Percentiles rank a stretch among this genome's conserved stretches.
phyloP scores from a whole-genome alignment of 2,113 vertebrate species.

The Pluvianellus socialis region DNA sequence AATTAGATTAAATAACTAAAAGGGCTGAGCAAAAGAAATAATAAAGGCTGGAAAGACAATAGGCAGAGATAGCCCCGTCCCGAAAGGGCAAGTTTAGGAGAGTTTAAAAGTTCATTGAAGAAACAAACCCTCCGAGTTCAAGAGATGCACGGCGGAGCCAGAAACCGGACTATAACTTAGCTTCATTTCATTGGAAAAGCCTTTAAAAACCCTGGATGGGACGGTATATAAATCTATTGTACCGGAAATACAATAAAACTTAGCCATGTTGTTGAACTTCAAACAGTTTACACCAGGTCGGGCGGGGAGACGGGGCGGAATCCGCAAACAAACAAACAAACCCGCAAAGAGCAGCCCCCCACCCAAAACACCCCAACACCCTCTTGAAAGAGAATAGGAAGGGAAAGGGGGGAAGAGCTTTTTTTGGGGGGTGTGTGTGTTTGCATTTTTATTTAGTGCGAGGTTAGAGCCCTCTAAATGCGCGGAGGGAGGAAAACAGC shows the following conservation, averaged over 20 bases:
- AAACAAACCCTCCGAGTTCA: background rate
- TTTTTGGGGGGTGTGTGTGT: background rate
- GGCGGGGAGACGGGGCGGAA: constrained; percentile 18
- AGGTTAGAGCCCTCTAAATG: background rate
- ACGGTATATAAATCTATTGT: constrained; percentile 62
- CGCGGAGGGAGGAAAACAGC: background rate
- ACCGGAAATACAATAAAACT: constrained; percentile 77
- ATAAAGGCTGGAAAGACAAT: background rate
- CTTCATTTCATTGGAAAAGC: background rate
- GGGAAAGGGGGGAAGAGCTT: accelerated
- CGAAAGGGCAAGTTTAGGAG: background rate
- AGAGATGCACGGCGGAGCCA: background rate
- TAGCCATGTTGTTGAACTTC: constrained; percentile 76
- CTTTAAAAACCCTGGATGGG: background rate
- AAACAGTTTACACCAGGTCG: constrained; percentile 48
- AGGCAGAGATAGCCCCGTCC: background rate
- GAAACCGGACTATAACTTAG: background rate
- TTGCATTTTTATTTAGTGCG: background rate
- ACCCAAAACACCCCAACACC: background rate
- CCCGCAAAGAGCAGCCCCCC: background rate
- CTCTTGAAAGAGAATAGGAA: background rate
- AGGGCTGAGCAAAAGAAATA: background rate
- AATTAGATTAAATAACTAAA: background rate
- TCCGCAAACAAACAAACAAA: constrained; percentile 16
- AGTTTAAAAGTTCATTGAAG: constrained; percentile 32